Base-by-base conservation (phyloP, 2,797 vertebrate species). In the Trachurus trachurus region DNA sequence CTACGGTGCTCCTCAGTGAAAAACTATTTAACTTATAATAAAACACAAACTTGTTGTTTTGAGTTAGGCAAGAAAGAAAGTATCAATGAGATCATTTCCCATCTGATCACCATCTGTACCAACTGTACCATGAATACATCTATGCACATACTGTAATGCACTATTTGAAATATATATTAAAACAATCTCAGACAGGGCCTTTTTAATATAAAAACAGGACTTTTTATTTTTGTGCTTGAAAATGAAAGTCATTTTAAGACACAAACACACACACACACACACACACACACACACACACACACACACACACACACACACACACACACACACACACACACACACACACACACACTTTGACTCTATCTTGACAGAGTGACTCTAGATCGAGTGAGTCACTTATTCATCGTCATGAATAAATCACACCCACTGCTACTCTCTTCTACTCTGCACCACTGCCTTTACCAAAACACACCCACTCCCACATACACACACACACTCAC, bases 371-470 rank as follows among this genome's bases (percentile, higher is more conserved):
- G 65, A 89, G 76, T 75, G 73, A 49, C 81, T 88, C 72, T 69
- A 88, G 76, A 88, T 82, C 53, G 19, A 89, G 75, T 88, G 85
- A 92, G 84, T 87, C 83, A 89, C 83, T 90, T 81, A 81, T 88
- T 91, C 71, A 12, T 78, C 40, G 47, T 88, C 87, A 91, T 93
- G 86, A 93, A 93, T 92, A 90, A 91, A 92, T 93, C 89, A 89
- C 88, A 87, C 80, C 72, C 83, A 81, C 82, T 84, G 73, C 76
- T 84, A 75, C 85, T 71, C 79, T 74, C 70, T 67, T 85, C 70
- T 85, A 82, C 62, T 70, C 71, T 89, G 50, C 78, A 79, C 72
- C 63, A 79, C 78, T 78, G 81, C 52, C 69, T 86, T 78, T 76
- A 79, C 54, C 40, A 71, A 71, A 88, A 75, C 56, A 68, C 61